Conservation (phyloP, 2,888 invertebrate genomes). For the Teleogryllus oceanicus region DNA sequence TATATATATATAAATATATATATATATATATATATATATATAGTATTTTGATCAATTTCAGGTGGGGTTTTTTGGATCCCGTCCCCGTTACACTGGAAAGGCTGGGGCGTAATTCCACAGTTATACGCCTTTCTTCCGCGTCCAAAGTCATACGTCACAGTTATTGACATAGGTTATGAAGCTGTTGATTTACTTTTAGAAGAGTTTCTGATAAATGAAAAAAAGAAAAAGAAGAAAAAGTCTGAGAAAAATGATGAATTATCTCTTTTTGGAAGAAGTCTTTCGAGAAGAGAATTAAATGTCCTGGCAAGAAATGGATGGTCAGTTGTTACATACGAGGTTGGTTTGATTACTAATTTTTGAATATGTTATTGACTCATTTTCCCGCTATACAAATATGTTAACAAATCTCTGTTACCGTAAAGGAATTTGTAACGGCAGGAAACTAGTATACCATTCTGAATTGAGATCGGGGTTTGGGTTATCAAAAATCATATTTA, state of each 20-base stretch:
- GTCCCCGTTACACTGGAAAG: slow-evolving; percentile 54
- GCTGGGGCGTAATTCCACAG: slow-evolving; percentile 60
- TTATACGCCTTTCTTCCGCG: slow-evolving; percentile 54
- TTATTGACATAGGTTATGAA: slow-evolving; percentile 49
- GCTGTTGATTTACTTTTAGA: slow-evolving; percentile 46
- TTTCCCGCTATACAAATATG: no score
- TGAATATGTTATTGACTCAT: no score
- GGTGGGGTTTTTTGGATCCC: slow-evolving; percentile 56
- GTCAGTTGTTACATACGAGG: slow-evolving; percentile 43
- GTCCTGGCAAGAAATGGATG: slow-evolving; percentile 42
- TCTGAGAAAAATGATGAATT: background rate
- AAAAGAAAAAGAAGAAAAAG: slow-evolving; percentile 22
- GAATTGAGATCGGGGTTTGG: no score
- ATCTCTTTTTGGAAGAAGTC: slow-evolving; percentile 33
- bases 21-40: no score
- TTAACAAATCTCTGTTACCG: no score
- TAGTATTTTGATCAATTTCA: slow-evolving; percentile 40
- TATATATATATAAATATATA: no score
- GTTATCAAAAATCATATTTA: no score
- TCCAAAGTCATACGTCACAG: slow-evolving; percentile 41
- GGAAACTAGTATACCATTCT: no score
- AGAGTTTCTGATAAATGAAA: no score
- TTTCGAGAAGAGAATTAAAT: slow-evolving; percentile 33
- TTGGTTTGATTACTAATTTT: slow-evolving; percentile 31
- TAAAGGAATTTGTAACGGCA: no score